Conservation (phyloP, 2,797 vertebrate genomes). For the Enteromius mattozi region DNA sequence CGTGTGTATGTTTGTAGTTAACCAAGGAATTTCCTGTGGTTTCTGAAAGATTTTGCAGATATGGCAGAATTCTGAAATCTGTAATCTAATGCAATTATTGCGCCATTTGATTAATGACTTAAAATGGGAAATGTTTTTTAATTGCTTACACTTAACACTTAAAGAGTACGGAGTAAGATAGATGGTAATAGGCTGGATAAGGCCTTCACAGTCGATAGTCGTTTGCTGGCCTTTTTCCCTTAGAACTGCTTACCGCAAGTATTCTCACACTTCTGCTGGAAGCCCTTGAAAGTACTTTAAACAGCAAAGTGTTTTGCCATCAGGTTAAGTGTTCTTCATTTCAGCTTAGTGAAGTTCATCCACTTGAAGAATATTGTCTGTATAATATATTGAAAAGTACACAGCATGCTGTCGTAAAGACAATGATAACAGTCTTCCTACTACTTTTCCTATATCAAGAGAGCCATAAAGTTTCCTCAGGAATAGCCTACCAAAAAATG, state of each 20-base stretch:
- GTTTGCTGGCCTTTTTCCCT: slow-evolving; percentile 15
- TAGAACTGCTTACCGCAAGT: background rate
- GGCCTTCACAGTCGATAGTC: background rate
- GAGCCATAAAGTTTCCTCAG: background rate
- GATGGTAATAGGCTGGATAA: slow-evolving; percentile 1
- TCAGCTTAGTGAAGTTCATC: background rate
- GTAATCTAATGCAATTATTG: background rate
- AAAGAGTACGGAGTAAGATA: background rate
- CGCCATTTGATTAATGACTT: background rate
- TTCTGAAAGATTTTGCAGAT: background rate
- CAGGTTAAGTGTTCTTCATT: slow-evolving; percentile 27
- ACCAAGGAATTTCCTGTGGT: slow-evolving; percentile 13
- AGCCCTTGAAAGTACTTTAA: slow-evolving; percentile 22
- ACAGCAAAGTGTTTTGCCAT: slow-evolving; percentile 3
- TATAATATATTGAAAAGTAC: background rate
- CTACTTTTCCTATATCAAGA: background rate
- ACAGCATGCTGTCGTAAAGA: background rate
- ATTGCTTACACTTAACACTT: slow-evolving; percentile 11
- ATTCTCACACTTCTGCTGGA: slow-evolving; percentile 17
- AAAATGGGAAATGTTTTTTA: background rate
- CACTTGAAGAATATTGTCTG: background rate
- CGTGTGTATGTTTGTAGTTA: background rate
- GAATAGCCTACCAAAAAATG: background rate
- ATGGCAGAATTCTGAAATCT: background rate
- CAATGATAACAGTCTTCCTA: background rate